Base-by-base conservation (phyloP, 2,797 vertebrate genomes). In the Dicrostonyx torquatus region DNA sequence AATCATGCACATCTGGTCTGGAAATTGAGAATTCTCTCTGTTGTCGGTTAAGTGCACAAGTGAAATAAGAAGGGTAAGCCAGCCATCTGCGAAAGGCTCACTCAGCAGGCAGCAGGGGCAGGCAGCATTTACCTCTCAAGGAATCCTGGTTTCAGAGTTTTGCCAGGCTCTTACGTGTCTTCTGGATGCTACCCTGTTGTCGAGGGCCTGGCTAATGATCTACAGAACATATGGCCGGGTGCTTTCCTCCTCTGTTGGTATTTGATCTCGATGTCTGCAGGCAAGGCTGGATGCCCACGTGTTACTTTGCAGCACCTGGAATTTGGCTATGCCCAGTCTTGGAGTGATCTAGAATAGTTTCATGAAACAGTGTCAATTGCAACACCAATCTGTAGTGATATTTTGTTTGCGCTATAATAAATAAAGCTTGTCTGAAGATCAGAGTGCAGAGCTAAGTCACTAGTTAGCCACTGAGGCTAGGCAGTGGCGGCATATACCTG, bases 61-160 rank as follows among this genome's bases (percentile, higher is more conserved):
- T 76, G 89, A 96, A 95, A 87, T 93, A 86, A 93, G 89, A 90
- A 86, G 79, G 72, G 83, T 86, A 94, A 95, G 72, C 87, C 91
- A 95, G 85, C 95, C 96, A 96, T 95, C 89, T 96, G 95, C 72
- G 53, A 75, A 88, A 73, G 68, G 86, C 84, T 96, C 93, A 40
- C 87, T 88, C 87, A 66, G 70, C 78, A 72, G 95, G 85, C 58
- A 72, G 55, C 9, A 6, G 29, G 15, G 87, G 34, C 22, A 66
- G 82, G 80, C 68, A 88, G 91, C n/a, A 15, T 55, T 86, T 66
- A 91, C 84, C 29, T 88, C 70, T 83, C 87, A 94, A 88, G 90
- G 78, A 97, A 94, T 60, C 77, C 78, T 88, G 80, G 34, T 85
- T 86, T 90, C 80, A 45, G 43, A 43, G 40, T 86, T 90, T 95